Conservation (phyloP, 2,113 vertebrate genomes). For the Balaenoptera acutorostrata region DNA sequence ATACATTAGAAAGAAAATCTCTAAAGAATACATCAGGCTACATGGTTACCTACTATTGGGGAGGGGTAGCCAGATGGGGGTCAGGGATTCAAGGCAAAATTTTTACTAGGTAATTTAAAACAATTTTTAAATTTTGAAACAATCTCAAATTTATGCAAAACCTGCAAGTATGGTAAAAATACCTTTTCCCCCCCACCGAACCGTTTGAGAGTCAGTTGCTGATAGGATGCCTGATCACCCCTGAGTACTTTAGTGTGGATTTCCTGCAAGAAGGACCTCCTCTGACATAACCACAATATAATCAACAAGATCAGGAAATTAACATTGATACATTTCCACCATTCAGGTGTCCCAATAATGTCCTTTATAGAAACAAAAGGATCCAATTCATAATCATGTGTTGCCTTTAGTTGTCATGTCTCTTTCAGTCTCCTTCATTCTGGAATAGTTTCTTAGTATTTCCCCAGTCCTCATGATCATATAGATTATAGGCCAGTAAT, state of each 20-base stretch:
- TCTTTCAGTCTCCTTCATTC: not conserved
- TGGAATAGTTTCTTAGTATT: not conserved
- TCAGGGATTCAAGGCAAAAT: not conserved
- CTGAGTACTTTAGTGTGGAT: not conserved
- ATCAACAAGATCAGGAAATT: not conserved
- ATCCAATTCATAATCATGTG: not conserved
- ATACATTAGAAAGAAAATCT: not conserved
- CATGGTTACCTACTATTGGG: not conserved
- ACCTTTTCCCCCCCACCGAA: fast-evolving
- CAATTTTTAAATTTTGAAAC: not conserved
- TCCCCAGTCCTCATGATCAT: not conserved
- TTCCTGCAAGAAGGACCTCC: not conserved
- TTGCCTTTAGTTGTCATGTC: not conserved
- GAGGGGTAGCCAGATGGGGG: not conserved
- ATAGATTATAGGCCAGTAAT: not conserved
- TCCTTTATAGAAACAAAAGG: not conserved
- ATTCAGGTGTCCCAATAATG: not conserved
- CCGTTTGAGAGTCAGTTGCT: not conserved
- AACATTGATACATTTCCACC: not conserved
- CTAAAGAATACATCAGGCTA: not conserved
- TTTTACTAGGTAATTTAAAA: not conserved
- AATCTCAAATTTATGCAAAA: not conserved
- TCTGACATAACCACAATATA: not conserved
- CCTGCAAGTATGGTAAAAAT: not conserved
- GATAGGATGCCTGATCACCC: not conserved